These are phyloP conservation scores for Ceyx cyanopectus DNA, from an alignment of 2,113 vertebrate species.

Conservation along the genomic window DNA sequence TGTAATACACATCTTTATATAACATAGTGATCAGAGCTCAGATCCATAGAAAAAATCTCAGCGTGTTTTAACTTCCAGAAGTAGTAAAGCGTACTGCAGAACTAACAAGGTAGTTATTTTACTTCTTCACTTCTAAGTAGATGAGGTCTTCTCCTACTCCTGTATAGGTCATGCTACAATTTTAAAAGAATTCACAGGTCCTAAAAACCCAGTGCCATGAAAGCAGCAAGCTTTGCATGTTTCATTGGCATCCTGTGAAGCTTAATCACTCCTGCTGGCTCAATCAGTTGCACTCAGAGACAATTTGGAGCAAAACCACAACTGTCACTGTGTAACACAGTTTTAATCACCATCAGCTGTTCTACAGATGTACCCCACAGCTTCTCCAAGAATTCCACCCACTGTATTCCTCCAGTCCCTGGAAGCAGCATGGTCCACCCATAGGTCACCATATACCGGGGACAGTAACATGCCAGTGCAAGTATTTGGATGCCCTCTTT, in stretches of 20 bases:
- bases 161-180: background rate
- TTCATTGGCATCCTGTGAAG: background rate
- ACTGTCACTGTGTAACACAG: background rate
- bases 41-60: background rate
- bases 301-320: background rate
- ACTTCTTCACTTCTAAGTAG: background rate
- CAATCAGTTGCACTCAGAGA: background rate
- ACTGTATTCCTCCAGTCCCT: background rate
- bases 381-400: background rate
- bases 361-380: background rate
- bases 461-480: background rate
- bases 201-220: background rate
- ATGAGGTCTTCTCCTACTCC: background rate
- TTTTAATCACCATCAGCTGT: background rate
- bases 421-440: background rate
- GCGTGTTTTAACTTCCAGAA: background rate
- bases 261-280: background rate
- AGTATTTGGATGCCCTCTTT: background rate
- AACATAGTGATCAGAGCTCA: background rate
- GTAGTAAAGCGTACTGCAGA: background rate
- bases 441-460: background rate
- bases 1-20: background rate
- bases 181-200: background rate
- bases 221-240: background rate
- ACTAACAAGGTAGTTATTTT: background rate